Evolutionary conservation across 2,888 invertebrate species (phyloP), one percentile per base, ranked within the genome.

Genomic region (Drosophila lutescens): DNA sequence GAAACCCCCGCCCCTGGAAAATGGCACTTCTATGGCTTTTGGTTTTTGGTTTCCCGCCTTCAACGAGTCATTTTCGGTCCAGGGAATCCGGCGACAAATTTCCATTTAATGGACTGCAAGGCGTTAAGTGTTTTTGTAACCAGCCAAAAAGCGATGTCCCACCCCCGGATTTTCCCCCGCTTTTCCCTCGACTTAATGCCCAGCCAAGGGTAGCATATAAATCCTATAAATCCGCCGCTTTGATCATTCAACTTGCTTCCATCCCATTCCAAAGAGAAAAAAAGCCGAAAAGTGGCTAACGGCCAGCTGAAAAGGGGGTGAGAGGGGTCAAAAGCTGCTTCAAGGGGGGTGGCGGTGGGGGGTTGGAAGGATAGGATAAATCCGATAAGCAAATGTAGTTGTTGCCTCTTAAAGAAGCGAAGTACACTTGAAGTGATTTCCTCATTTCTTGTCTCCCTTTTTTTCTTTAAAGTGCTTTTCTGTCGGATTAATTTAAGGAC

Each of bases 341-440:
- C 17, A 0, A 23, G 23, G 44, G 23, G 13, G 3, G 13, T 8
- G 30, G n/a, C n/a, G n/a, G n/a, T n/a, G 30, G 30, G 30, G 4
- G 7, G 30, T 26, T 26, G 26, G 26, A 6, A 13, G 20, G 12
- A 30, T 10, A 8, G 20, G 51, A 41, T 70, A 86, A 83, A 88
- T 88, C 83, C 86, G 83, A 86, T 83, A 83, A 83, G 86, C 83
- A 83, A 88, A 88, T 88, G 88, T 86, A 77, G 80, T 77, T 88
- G 86, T 74, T 76, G 38, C 47, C 74, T 72, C 82, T 84, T 84
- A 72, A 85, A 79, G 71, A 74, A 69, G 13, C 67, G 13, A 41
- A 41, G 40, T 57, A 41, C 43, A 51, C 63, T 65, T 69, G 44
- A 69, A 59, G 59, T 68, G 59, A 55, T 68, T 68, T 70, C 38